Base-by-base conservation (phyloP, 1,140 invertebrate genomes). In the Eupristina koningsbergeri region DNA sequence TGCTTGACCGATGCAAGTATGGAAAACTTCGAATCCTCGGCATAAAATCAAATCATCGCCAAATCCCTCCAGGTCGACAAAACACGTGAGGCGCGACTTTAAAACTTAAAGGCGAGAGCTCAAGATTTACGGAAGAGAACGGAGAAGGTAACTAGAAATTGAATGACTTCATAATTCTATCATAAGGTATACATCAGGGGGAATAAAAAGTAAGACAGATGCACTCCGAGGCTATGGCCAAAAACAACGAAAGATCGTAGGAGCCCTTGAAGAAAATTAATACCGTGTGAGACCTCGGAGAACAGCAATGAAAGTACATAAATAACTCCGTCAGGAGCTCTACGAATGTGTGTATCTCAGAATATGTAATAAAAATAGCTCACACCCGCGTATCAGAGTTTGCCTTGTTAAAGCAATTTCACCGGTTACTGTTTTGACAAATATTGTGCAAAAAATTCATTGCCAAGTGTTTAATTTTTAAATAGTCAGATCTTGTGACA, bases 81-180 rank as follows among this genome's bases (percentile, higher is more conserved):
- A 36, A 58, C 11, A 29, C 39, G n/a, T 0, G 26, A 71, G n/a
- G 13, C 7, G 31, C 36, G 41, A 74, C 77, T 84, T 80, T 84
- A 84, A 84, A 84, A 13, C 73, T 84, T 80, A 80, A 84, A 84
- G 83, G 9, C 36, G 83, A 84, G n/a, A 58, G 77, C 29, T 29
- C 58, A 47, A 83, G 47, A 78, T 17, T 19, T 36, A 47, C 19
- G 29, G n/a, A 53, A 0, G n/a, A 53, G 39, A 3, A 5, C 11
- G 17, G 9, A 9, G n/a, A 47, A 17, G 15, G 17, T 74, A 34
- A 63, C 71, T 45, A 47, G 39, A 74, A 81, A 74, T 74, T 45
- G 53, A 67, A 81, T 47, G 53, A 81, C 45, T 73, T 71, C 9
- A 31, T 71, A 36, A 0, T 39, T 47, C 19, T n/a, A n/a, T n/a